These are phyloP conservation scores for Phasianus colchicus DNA, from an alignment of 2,113 vertebrate species.

Conservation along the genomic window DNA sequence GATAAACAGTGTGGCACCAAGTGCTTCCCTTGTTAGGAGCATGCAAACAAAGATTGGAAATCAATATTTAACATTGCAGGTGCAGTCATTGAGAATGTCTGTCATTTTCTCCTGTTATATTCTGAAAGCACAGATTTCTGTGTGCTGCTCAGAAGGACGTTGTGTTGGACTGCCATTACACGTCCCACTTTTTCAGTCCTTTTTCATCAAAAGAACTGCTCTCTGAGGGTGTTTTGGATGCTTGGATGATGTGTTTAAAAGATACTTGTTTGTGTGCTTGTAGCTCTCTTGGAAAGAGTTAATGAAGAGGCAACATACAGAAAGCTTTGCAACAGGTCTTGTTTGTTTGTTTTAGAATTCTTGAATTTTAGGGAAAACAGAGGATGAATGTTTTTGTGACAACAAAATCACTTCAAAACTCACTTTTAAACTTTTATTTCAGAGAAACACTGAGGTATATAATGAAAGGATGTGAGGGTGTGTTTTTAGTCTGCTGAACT, in stretches of 20 bases:
- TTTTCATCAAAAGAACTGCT: not conserved
- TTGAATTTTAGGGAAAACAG: not conserved
- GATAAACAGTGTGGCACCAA: not conserved
- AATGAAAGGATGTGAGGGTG: not conserved
- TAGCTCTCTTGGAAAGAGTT: not conserved
- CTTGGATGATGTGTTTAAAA: not conserved
- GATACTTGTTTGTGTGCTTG: slow-evolving; percentile 2
- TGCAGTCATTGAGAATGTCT: not conserved
- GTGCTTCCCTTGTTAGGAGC: not conserved
- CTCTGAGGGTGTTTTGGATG: not conserved
- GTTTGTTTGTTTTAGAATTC: not conserved
- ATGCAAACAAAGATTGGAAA: not conserved
- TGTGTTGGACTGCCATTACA: fast-evolving
- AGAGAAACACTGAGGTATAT: not conserved
- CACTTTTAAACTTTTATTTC: not conserved
- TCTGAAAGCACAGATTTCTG: not conserved
- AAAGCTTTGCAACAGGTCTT: not conserved
- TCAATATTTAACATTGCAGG: not conserved
- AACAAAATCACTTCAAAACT: slow-evolving; percentile 23
- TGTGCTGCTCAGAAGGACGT: not conserved
- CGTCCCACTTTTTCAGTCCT: not conserved
- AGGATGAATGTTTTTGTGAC: not conserved
- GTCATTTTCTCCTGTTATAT: fast-evolving
- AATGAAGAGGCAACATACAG: not conserved
- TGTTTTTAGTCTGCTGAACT: slow-evolving; percentile 19